Conservation (phyloP, 2,797 vertebrate species). For the Mionectes olivaceus region DNA sequence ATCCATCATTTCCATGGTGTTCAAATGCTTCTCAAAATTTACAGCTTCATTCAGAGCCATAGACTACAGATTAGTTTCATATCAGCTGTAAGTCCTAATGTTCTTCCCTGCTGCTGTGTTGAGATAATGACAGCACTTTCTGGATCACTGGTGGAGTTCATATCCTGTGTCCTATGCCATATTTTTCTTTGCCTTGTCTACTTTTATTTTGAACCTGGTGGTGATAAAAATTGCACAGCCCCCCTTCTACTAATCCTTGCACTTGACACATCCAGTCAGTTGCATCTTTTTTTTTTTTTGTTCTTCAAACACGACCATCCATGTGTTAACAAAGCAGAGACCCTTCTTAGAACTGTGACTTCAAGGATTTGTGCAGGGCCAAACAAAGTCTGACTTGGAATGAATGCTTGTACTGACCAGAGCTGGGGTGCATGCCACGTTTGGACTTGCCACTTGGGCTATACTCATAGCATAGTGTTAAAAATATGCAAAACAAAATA, state of each 20-base stretch:
- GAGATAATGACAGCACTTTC: background rate
- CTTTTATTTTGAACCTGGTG: background rate
- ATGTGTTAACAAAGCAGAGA: background rate
- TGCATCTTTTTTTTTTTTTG: background rate
- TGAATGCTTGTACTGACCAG: background rate
- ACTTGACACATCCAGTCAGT: background rate
- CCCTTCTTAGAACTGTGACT: background rate
- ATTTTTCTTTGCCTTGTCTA: background rate
- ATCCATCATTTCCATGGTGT: background rate
- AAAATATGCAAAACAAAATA: constrained; percentile 5
- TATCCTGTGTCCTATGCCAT: background rate
- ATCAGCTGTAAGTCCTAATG: background rate
- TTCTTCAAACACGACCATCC: background rate
- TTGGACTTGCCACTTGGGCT: background rate
- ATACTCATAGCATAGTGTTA: background rate
- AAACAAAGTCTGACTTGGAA: background rate
- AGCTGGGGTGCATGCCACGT: background rate
- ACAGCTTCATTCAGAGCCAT: background rate
- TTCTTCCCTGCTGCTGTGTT: background rate
- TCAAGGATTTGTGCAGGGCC: background rate
- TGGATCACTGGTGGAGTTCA: constrained; percentile 19
- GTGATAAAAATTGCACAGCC: background rate
- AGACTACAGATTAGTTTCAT: constrained; percentile 20
- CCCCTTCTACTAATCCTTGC: background rate
- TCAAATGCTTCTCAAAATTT: constrained; percentile 25